These are phyloP conservation scores for Episyrphus balteatus DNA, from an alignment of 1,140 invertebrate species.

Conservation along the genomic window DNA sequence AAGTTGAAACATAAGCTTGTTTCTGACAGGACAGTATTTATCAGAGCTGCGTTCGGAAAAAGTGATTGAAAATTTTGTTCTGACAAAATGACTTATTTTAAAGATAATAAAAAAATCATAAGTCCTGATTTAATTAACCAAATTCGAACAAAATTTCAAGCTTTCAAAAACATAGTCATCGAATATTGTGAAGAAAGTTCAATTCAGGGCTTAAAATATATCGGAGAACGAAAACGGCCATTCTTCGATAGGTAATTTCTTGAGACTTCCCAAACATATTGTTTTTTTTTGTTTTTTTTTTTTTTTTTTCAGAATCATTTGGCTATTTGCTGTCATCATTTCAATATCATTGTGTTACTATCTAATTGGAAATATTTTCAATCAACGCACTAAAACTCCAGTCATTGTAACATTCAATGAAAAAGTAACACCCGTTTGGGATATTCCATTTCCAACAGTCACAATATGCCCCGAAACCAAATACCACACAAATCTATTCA, in stretches of 20 bases:
- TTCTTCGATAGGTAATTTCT: constrained; percentile 22
- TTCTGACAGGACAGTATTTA: too few relatives aligned
- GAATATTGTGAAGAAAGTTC: constrained; percentile 35
- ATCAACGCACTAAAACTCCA: constrained; percentile 49
- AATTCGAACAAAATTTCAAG: constrained; percentile 18
- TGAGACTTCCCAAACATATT: too few relatives aligned
- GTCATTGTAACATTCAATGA: constrained; percentile 54
- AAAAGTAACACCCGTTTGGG: constrained; percentile 47
- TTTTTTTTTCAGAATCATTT: constrained; percentile 15
- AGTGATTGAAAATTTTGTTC: too few relatives aligned
- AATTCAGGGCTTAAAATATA: constrained; percentile 37
- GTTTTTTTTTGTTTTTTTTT: not conserved
- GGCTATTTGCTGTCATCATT: constrained; percentile 23
- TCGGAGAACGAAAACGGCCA: constrained; percentile 35
- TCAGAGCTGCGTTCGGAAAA: too few relatives aligned
- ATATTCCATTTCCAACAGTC: constrained; percentile 50
- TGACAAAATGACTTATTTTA: too few relatives aligned
- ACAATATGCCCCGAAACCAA: constrained; percentile 51
- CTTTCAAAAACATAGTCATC: constrained; percentile 28
- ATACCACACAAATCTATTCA: constrained; percentile 40
- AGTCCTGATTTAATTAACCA: too few relatives aligned
- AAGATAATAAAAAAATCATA: too few relatives aligned
- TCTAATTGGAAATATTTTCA: constrained; percentile 46
- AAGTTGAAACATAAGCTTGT: too few relatives aligned
- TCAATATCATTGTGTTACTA: constrained; percentile 28